phyloP scores from a whole-genome alignment of 2,797 vertebrate species.

The Fistularia commersonii region DNA sequence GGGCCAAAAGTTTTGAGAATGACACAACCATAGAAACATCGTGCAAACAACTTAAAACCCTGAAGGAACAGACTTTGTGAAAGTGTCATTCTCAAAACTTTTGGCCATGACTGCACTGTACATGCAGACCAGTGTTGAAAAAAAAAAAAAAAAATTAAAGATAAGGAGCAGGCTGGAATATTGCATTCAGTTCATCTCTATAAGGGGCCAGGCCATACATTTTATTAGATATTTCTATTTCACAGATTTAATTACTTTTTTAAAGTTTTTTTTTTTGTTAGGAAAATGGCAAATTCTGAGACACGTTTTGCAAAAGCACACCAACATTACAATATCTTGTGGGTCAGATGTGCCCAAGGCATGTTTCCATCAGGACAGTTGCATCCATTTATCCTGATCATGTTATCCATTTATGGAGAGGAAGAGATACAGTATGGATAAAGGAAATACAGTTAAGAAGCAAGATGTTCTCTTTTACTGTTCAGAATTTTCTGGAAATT shows the following conservation, averaged over 20 bases:
- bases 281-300: neutral
- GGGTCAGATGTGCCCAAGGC: conserved; percentile 16
- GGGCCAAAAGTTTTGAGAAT: too few species aligned
- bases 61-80: too few species aligned
- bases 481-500: neutral
- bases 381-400: conserved; percentile 17
- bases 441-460: conserved; percentile 30
- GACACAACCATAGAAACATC: too few species aligned
- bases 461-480: conserved; percentile 7
- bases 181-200: neutral
- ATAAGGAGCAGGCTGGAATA: neutral
- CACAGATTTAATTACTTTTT: too few species aligned
- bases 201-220: too few species aligned
- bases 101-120: too few species aligned
- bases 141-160: neutral
- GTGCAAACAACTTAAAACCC: too few species aligned
- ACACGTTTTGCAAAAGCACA: conserved; percentile 1
- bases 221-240: too few species aligned
- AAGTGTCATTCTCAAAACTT: too few species aligned
- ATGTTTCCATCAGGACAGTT: conserved; percentile 24
- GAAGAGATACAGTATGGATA: conserved; percentile 50
- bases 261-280: too few species aligned
- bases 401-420: conserved; percentile 49
- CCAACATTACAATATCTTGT: conserved; percentile 1
- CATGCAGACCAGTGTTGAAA: too few species aligned